A percentile compares a stretch with the other conserved stretches of the same genome.
These are phyloP conservation scores for Atherinosoma microstoma DNA, from an alignment of 2,797 vertebrate species.

Conservation along the genomic window DNA sequence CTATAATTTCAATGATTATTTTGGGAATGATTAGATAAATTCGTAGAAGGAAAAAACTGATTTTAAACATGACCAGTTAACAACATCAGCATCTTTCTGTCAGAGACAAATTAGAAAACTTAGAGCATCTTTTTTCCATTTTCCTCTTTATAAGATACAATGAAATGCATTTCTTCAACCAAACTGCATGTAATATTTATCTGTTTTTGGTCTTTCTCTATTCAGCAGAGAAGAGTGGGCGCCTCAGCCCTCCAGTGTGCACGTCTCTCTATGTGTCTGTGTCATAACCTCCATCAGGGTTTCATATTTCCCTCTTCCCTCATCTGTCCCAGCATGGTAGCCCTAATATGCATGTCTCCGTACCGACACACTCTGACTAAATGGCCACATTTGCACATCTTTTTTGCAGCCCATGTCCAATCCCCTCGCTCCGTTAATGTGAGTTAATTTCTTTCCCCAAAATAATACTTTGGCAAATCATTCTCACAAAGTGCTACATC, in stretches of 20 bases:
- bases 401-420: slow-evolving; percentile 87
- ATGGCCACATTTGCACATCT: slow-evolving; percentile 93
- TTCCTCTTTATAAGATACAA: background rate
- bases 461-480: slow-evolving; percentile 97
- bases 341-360: slow-evolving; percentile 90
- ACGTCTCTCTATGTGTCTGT: slow-evolving; percentile 74
- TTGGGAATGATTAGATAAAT: background rate
- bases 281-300: slow-evolving; percentile 84
- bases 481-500: slow-evolving; percentile 98
- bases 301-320: slow-evolving; percentile 87
- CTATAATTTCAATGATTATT: background rate
- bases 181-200: slow-evolving; percentile 26
- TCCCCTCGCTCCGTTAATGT: slow-evolving; percentile 91
- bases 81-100: background rate
- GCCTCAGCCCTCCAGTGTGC: slow-evolving; percentile 71
- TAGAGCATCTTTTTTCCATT: background rate
- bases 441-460: slow-evolving; percentile 88
- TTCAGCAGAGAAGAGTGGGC: slow-evolving; percentile 52
- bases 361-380: slow-evolving; percentile 88
- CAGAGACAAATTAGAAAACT: background rate
- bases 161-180: background rate
- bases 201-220: slow-evolving; percentile 34
- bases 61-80: background rate
- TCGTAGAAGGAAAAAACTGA: background rate
- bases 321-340: slow-evolving; percentile 88